Evolutionary conservation across 2,113 vertebrate genomes (phyloP), one percentile per base, ranked within the genome.

Genomic region (Lamprotornis superbus): DNA sequence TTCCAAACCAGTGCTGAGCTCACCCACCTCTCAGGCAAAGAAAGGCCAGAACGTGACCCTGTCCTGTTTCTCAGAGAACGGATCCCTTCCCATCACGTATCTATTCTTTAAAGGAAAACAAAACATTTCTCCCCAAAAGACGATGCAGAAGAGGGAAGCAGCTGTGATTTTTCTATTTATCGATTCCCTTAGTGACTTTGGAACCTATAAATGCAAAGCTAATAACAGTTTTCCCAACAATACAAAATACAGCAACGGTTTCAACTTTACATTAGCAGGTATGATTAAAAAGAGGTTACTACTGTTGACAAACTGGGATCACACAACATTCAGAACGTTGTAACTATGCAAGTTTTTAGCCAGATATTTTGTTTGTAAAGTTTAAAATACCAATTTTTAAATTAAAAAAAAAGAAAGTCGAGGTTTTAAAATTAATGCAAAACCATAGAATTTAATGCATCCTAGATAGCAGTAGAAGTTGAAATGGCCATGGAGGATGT

Each of bases 181-280:
- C n/a, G 44, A 68, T 27, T 92, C 92, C 19, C 47, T 46, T 11
- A 76, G 68, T 44, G 90, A 91, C 78, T 84, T 70, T n/a, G 90
- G 92, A 70, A 53, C 70, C n/a, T 97, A 97, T 28, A 97, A 49
- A 69, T 97, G 97, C 75, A 87, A 67, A 95, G 97, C 97, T 80
- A 57, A 40, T 68, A 98, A 97, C 12, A 82, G 18, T 20, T 49
- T 96, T 73, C 23, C 5, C 42, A 77, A 65, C 19, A 37, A 8
- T 4, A 23, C 42, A 63, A 93, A 91, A 91, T 95, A 96, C 87
- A 98, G 98, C 87, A 40, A 79, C 2, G 12, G 28, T 31, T 80
- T 95, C 90, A 92, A 74, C 84, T 94, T 95, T 19, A 93, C 94
- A 10, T 35, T 94, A 75, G 49, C 71, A 95, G 97, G 97, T 98